Evolutionary conservation across 2,113 vertebrate genomes (phyloP), one percentile per base, ranked within the genome.

Genomic region (Paedocypris sp.): DNA sequence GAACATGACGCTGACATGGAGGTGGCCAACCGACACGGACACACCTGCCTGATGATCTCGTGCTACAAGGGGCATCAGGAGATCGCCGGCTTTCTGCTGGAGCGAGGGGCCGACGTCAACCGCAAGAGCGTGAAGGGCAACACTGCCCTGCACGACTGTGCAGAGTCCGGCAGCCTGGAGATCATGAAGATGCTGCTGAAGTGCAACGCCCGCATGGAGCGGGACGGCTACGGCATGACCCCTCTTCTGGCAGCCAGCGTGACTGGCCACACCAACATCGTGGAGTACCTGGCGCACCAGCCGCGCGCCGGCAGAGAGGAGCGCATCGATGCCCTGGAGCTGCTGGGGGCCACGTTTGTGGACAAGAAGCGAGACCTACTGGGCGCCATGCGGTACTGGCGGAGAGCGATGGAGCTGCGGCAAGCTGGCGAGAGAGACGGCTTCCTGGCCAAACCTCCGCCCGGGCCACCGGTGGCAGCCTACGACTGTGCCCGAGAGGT

Each of bases 1-100:
- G 92, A 96, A 75, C 89, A 90, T 10, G 79, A 84, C 3, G 93
- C 93, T 0, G 92, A 97, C 79, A 85, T 97, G 85, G 93, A 96
- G 76, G 93, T 97, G 5, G 93, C 93, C 19, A 97, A 97, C 80
- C 79, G 93, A 35, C 93, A 97, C n/a, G 93, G 93, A 0, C 93
- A 97, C 75, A 97, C 93, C 5, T 97, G 93, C 70, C 79, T 97
- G 66, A 97, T 97, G 93, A 97, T 97, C 65, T 92, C 93, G 1
- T 97, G 93, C 71, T 98, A 98, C 74, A 98, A 97, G 67, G 93
- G 93, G 66, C 93, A 95, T 78, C 83, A 86, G 9, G 93, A 97
- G 68, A 97, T 97, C 2, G 92, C 93, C 6, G 87, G 88, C 68
- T 97, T 93, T 70, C 78, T 97, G 43, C 81, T 97, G 59, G 91